Percentiles rank a stretch among this genome's conserved stretches.
Conservation (phyloP, 2,888 invertebrate genomes). For the Drosophila falleni region DNA sequence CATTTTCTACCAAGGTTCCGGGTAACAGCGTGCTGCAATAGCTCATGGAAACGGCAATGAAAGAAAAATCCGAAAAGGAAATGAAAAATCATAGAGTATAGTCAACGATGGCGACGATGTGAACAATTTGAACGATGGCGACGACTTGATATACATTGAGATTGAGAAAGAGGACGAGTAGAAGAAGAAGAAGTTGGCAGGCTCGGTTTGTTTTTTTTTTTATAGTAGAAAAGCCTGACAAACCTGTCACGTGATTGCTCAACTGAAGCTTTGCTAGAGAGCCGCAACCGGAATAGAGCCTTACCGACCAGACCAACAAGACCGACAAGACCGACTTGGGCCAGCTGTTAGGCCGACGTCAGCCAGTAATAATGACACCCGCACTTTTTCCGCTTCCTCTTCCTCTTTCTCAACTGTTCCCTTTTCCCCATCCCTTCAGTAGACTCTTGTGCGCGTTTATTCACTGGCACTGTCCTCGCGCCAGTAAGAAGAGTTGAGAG, state of each 20-base stretch:
- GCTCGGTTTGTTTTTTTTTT: conserved; percentile 72
- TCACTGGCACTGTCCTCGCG: conserved; percentile 42
- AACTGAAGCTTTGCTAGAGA: conserved; percentile 54
- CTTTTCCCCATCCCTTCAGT: conserved; percentile 1
- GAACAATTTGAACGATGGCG: not conserved
- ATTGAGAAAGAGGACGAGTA: not conserved
- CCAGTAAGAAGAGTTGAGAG: conserved; percentile 1
- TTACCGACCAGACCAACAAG: not conserved
- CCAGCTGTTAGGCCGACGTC: conserved; percentile 53
- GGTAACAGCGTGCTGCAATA: conserved; percentile 5
- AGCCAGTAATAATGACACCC: conserved; percentile 61
- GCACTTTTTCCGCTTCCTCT: not conserved
- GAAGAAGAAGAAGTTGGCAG: conserved; percentile 56
- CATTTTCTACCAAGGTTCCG: not conserved
- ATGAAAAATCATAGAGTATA: conserved; percentile 27
- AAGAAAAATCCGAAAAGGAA: conserved; percentile 38
- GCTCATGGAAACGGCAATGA: conserved; percentile 26
- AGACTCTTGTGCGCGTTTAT: conserved; percentile 49
- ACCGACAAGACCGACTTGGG: conserved; percentile 9
- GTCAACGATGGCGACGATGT: conserved; percentile 1
- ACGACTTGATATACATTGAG: conserved; percentile 1
- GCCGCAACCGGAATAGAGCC: conserved; percentile 7
- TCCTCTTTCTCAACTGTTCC: not conserved
- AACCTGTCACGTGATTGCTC: conserved; percentile 80
- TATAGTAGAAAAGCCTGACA: conserved; percentile 64